Conservation (phyloP, 2,797 vertebrate genomes). For the Moxostoma hubbsi region DNA sequence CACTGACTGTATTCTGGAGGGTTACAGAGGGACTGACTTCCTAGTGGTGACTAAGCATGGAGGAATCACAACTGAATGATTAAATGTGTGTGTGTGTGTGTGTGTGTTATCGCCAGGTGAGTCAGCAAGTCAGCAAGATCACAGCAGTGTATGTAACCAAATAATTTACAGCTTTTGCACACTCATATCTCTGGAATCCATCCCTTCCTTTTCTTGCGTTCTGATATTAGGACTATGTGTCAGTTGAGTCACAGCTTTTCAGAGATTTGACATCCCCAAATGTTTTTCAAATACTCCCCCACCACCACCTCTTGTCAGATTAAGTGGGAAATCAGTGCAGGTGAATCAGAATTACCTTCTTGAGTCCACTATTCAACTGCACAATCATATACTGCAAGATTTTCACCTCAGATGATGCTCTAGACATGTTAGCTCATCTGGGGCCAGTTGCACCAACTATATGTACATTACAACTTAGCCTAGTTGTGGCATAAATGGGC, state of each 20-base stretch:
- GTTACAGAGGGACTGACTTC: slow-evolving; percentile 26
- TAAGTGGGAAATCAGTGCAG: slow-evolving; percentile 26
- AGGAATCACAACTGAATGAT: slow-evolving; percentile 36
- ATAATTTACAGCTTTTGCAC: slow-evolving; percentile 33
- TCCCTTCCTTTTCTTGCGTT: slow-evolving; percentile 22
- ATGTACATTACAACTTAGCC: too few species aligned
- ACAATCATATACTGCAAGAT: not conserved
- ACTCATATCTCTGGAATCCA: slow-evolving; percentile 44
- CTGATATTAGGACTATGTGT: slow-evolving; percentile 47
- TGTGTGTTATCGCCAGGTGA: slow-evolving; percentile 25
- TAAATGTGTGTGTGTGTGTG: slow-evolving; percentile 22
- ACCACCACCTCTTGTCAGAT: slow-evolving; percentile 1
- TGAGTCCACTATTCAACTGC: not conserved
- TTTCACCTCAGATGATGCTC: not conserved
- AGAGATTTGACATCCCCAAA: slow-evolving; percentile 19
- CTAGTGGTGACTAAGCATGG: slow-evolving; percentile 47
- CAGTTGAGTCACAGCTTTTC: slow-evolving; percentile 35
- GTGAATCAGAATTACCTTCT: slow-evolving; percentile 28
- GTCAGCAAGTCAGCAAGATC: slow-evolving; percentile 46
- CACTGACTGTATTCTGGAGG: slow-evolving; percentile 10
- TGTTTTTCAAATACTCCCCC: slow-evolving; percentile 12
- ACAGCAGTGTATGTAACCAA: slow-evolving; percentile 28
- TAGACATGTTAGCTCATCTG: not conserved
- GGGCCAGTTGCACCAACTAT: too few species aligned
- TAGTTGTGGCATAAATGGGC: too few species aligned